Base-by-base conservation (phyloP, 1,140 invertebrate species). In the Vanessa tameamea region DNA sequence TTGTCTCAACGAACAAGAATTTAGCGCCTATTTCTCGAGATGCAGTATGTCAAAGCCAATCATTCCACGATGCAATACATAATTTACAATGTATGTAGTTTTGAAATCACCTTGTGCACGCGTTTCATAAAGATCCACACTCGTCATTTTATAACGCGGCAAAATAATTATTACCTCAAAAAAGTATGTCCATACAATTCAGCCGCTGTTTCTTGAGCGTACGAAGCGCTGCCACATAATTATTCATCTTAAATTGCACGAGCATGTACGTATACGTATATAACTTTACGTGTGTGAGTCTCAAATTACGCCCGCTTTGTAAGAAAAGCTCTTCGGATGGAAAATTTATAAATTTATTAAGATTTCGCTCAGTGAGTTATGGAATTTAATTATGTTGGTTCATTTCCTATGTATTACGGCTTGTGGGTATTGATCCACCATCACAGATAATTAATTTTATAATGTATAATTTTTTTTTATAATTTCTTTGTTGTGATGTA, bases 181-280 rank as follows among this genome's bases (percentile, higher is more conserved):
- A 9, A n/a, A 23, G 16, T 78, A 23, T 78, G 81, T 91, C 89
- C 80, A 82, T 26, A 55, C 7, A 37, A 73, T 76, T 64, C 82
- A 6, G 67, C 37, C 69, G 64, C 48, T 68, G 48, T 83, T 79
- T 80, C 80, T 80, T 81, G 73, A 79, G 75, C 85, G 82, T 78
- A 78, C 80, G 82, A 82, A 87, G 87, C 87, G 83, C 81, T 87
- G 88, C 90, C 87, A 91, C 88, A 91, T 92, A 92, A 91, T 92
- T 92, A 92, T 92, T 92, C 90, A 92, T 92, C 89, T 92, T 90
- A 92, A 92, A 92, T 91, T 90, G 90, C 88, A 85, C 85, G 86
- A 82, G 78, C 84, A 76, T 87, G 84, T 87, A 71, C 76, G 79
- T 80, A 71, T 80, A 64, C 73, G 64, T 76, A 57, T 72, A 67